phyloP scores from a whole-genome alignment of 2,888 invertebrate genomes.

The Melanostoma scalare region DNA sequence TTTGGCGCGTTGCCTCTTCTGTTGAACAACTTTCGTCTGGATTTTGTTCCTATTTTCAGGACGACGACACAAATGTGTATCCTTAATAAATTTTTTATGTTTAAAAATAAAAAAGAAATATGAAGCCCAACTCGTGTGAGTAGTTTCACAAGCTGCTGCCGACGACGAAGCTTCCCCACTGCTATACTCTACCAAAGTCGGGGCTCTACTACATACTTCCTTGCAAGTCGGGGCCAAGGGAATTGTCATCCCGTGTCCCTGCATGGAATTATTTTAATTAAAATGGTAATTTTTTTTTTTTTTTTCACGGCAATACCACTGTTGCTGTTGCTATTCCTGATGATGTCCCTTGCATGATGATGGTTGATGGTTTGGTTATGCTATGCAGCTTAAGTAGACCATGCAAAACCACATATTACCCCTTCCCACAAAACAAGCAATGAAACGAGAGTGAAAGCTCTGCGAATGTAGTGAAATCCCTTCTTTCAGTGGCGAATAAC shows the following conservation, averaged over 20 bases:
- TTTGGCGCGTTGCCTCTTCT: constrained; percentile 22
- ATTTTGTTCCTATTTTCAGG: constrained; percentile 39
- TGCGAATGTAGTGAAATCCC: constrained; percentile 46
- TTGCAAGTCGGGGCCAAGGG: constrained; percentile 44
- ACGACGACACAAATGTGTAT: constrained; percentile 57
- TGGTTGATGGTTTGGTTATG: constrained; percentile 52
- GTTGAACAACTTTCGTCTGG: constrained; percentile 29
- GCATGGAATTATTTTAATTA: constrained; percentile 71
- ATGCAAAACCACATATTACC: constrained; percentile 3
- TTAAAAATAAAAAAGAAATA: constrained; percentile 32
- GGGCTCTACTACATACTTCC: background rate
- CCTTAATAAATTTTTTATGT: constrained; percentile 64
- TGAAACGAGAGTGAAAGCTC: constrained; percentile 48
- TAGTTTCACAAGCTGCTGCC: constrained; percentile 55
- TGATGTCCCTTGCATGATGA: constrained; percentile 29
- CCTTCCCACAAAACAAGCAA: constrained; percentile 37
- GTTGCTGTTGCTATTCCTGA: constrained; percentile 15
- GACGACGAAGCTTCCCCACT: constrained; percentile 3
- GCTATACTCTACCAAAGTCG: background rate
- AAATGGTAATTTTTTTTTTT: constrained; percentile 47
- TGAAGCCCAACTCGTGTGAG: constrained; percentile 54
- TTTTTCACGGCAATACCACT: constrained; percentile 35
- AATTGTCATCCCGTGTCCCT: constrained; percentile 56
- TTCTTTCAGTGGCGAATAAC: constrained; percentile 39
- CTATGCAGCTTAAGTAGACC: constrained; percentile 45